These are phyloP conservation scores for Liodrosophila aerea DNA, from an alignment of 2,888 invertebrate species.

Conservation along the genomic window DNA sequence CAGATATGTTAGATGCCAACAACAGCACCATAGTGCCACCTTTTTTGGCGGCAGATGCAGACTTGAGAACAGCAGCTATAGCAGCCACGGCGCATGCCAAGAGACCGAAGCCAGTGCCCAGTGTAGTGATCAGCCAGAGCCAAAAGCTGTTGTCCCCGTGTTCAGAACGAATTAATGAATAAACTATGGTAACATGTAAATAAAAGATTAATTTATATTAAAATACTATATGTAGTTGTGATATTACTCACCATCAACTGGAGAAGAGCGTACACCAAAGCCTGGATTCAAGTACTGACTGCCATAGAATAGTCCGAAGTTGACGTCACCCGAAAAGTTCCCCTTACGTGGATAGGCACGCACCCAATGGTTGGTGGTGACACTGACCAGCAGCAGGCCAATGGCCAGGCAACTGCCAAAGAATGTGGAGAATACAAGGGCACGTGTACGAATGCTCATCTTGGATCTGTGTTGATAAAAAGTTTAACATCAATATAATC, in stretches of 20 bases:
- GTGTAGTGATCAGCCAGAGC: constrained; percentile 81
- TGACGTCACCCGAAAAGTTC: constrained; percentile 85
- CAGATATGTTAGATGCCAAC: constrained; percentile 79
- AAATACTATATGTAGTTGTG: too few relatives aligned
- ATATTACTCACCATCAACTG: constrained; percentile 90
- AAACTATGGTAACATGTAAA: too few relatives aligned
- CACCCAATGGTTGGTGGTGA: constrained; percentile 91
- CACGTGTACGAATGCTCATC: constrained; percentile 87
- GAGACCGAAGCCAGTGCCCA: constrained; percentile 81
- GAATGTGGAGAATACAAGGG: constrained; percentile 89
- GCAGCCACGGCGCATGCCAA: constrained; percentile 81
- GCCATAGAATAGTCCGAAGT: constrained; percentile 94
- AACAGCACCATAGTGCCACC: constrained; percentile 80
- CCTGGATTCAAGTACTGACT: constrained; percentile 91
- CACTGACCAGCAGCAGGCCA: constrained; percentile 87
- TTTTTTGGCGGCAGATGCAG: constrained; percentile 81
- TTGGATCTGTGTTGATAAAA: constrained; percentile 29
- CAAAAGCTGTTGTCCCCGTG: constrained; percentile 80
- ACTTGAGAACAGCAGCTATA: constrained; percentile 81
- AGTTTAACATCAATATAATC: not conserved
- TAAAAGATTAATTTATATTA: too few relatives aligned
- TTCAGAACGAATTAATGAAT: constrained; percentile 78
- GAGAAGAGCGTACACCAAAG: constrained; percentile 90
- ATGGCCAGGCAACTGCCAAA: constrained; percentile 88
- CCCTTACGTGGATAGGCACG: constrained; percentile 86